These are phyloP conservation scores for Rhopalosiphum padi DNA, from an alignment of 1,140 invertebrate genomes.

Conservation along the genomic window DNA sequence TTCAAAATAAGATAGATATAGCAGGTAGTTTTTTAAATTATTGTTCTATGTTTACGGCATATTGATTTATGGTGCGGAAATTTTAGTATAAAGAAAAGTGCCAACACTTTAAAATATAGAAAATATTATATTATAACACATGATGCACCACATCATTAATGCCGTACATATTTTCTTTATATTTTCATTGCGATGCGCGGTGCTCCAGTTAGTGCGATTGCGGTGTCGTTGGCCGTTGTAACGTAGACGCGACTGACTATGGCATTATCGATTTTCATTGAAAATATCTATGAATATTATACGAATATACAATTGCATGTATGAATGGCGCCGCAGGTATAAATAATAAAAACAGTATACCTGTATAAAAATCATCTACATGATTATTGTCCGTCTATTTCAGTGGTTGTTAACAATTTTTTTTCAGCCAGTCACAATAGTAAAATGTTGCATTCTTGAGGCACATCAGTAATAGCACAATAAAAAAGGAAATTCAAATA, in stretches of 20 bases:
- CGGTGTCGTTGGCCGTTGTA: background rate
- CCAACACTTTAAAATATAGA: background rate
- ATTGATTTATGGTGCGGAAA: background rate
- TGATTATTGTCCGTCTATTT: background rate
- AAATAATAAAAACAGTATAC: background rate
- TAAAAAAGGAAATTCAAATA: too few relatives aligned
- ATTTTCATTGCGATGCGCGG: background rate
- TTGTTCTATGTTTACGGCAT: background rate
- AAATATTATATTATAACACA: background rate
- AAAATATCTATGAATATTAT: background rate
- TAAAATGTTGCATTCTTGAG: too few relatives aligned
- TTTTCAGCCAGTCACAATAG: too few relatives aligned
- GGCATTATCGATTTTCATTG: background rate
- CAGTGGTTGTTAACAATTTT: too few relatives aligned
- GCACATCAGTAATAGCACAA: too few relatives aligned
- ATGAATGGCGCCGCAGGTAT: background rate
- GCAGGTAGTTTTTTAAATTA: conserved; percentile 15
- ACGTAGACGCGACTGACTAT: background rate
- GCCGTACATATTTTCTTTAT: too few relatives aligned
- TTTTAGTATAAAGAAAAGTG: background rate
- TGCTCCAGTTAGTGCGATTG: background rate
- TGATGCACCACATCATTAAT: too few relatives aligned
- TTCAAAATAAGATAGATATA: background rate
- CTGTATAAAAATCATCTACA: background rate
- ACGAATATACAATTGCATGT: background rate